Evolutionary conservation across 92 coral and sea anemone genomes (phyloP), one percentile per base, ranked within the genome.

Genomic region (Actinostola sp.): DNA sequence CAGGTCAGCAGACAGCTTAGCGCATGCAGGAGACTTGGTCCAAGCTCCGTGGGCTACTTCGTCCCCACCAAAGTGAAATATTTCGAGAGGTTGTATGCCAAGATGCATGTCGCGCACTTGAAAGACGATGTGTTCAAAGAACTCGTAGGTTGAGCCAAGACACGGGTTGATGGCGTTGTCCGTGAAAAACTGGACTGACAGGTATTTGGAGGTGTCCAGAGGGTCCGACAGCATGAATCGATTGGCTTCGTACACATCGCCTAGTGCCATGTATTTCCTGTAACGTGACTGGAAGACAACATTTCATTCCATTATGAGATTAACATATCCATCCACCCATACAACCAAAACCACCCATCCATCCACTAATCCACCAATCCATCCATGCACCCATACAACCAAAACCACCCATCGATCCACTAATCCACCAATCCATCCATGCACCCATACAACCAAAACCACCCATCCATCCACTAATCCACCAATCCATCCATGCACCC

Each of bases 81-180:
- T 48, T 56, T 80, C 92, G 19, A 93, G 76, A 25, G 98, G 98
- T 49, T 86, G 91, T 6, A 85, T 82, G 11, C 72, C 88, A 23
- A 86, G 69, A 44, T 93, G 97, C 79, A 93, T 85, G 68, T 63
- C 76, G 24, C 88, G 70, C 10, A 93, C 79, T 33, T 83, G 82
- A 28, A 56, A 66, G 33, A 93, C 92, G 25, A 88, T 67, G 70
- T 91, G 94, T 28, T 93, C 98, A 28, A 93, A 27, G 68, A 93
- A 91, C 74, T 88, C 91, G 48, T 93, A 93, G 0, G 98, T 93
- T 9, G 98, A 93, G 54, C 91, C 91, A 9, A 91, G 57, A 29
- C 98, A 93, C 3, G 98, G 98, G 73, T 93, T 93, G 54, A 93
- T 86, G n/a, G 98, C 98, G 31, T 93, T 93, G 71, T 93, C 92